phyloP scores from a whole-genome alignment of 1,140 invertebrate genomes.

The Microplitis mediator region DNA sequence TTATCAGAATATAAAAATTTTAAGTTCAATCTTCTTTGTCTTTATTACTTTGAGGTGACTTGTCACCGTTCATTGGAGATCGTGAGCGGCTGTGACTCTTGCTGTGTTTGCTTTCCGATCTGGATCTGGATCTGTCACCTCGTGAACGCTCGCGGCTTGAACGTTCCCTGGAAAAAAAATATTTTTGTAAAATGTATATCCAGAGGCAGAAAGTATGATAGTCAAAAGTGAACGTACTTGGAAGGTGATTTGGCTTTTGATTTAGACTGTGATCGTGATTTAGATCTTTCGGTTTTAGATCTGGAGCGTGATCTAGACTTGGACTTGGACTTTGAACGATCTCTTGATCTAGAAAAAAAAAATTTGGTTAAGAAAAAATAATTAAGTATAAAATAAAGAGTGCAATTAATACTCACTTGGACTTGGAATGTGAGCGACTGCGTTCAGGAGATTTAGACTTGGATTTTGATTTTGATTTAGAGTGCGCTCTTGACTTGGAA shows the following conservation, averaged over 20 bases:
- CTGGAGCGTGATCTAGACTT: conserved; percentile 67
- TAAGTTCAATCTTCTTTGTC: conserved; percentile 49
- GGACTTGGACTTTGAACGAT: conserved; percentile 66
- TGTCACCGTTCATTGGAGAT: conserved; percentile 65
- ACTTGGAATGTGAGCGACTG: conserved; percentile 68
- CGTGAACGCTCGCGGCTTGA: conserved; percentile 59
- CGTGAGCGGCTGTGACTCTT: conserved; percentile 64
- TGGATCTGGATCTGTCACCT: conserved; percentile 59
- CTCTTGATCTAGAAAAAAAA: conserved; percentile 65
- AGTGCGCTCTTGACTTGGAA: conserved; percentile 71
- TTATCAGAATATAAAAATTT: background rate
- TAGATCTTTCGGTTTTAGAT: conserved; percentile 65
- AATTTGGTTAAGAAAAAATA: background rate
- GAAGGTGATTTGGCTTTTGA: conserved; percentile 64
- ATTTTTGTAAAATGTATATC: no score
- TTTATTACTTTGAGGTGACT: conserved; percentile 59
- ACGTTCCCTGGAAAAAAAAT: conserved; percentile 52
- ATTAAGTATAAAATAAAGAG: conserved; percentile 46
- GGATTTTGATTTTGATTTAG: conserved; percentile 75
- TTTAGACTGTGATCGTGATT: conserved; percentile 67
- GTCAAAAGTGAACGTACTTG: conserved; percentile 52
- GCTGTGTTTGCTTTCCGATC: conserved; percentile 62
- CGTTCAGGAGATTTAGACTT: conserved; percentile 71
- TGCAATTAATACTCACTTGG: conserved; percentile 58
- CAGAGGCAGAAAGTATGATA: background rate